Percentiles rank a stretch among this genome's conserved stretches.
These are phyloP conservation scores for Coranthus polyacanthus DNA, from an alignment of 2,797 vertebrate species.

Conservation along the genomic window DNA sequence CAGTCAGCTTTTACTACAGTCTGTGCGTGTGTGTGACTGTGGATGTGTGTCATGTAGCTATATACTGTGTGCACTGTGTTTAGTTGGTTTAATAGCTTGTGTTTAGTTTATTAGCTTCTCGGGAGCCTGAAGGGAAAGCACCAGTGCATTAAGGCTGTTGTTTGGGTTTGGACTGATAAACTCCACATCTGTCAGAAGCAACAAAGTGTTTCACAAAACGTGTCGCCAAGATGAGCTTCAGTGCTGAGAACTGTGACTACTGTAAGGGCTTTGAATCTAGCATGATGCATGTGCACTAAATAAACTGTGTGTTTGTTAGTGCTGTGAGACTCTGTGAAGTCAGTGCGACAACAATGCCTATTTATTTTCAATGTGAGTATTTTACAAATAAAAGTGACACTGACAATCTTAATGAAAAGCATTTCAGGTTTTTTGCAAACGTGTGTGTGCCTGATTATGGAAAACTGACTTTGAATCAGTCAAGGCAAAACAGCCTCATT, in stretches of 20 bases:
- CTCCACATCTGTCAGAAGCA: slow-evolving; percentile 21
- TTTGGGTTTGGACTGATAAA: slow-evolving; percentile 31
- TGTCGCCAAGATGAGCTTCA: slow-evolving; percentile 30
- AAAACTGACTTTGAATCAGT: no score
- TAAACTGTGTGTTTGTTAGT: slow-evolving; percentile 78
- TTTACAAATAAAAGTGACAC: slow-evolving; percentile 81
- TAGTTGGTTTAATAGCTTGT: slow-evolving; percentile 70
- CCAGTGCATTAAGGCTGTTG: slow-evolving; percentile 34
- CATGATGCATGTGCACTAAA: slow-evolving; percentile 84
- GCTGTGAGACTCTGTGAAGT: slow-evolving; percentile 81
- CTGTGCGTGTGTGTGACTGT: slow-evolving; percentile 28
- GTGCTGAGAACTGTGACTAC: slow-evolving; percentile 68
- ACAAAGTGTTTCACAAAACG: slow-evolving; percentile 23
- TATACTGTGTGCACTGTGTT: slow-evolving; percentile 59
- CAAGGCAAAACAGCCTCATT: no score
- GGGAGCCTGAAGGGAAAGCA: slow-evolving; percentile 47
- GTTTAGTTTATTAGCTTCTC: slow-evolving; percentile 69
- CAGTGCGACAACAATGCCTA: slow-evolving; percentile 68
- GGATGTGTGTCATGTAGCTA: slow-evolving; percentile 41
- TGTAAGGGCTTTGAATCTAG: slow-evolving; percentile 80
- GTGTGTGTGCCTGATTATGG: background rate
- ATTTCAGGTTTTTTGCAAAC: slow-evolving; percentile 30
- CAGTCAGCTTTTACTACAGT: slow-evolving; percentile 73
- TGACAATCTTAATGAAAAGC: slow-evolving; percentile 41
- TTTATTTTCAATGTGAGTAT: slow-evolving; percentile 78